Evolutionary conservation across 2,888 invertebrate genomes (phyloP), one percentile per base, ranked within the genome.

Genomic region (Hanleya hanleyi): DNA sequence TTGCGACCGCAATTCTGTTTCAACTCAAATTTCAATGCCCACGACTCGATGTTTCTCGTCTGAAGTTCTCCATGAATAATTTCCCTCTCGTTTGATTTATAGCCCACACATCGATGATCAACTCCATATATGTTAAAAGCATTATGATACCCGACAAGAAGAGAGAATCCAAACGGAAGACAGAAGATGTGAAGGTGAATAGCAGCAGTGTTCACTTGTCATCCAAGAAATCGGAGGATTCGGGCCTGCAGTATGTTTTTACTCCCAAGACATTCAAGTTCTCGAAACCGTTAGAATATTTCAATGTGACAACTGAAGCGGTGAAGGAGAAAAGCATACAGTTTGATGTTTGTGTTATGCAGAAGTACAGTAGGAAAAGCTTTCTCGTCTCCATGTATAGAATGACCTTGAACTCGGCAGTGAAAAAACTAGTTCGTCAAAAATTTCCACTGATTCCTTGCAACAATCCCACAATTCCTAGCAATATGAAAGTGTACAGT

Each of bases 51-150:
- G n/a, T n/a, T n/a, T n/a, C n/a, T n/a, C n/a, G n/a, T n/a, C n/a
- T n/a, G n/a, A n/a, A n/a, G n/a, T n/a, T n/a, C n/a, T n/a, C n/a
- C n/a, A n/a, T n/a, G n/a, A n/a, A n/a, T n/a, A n/a, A n/a, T n/a
- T n/a, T n/a, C 12, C 47, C 47, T 47, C 47, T 18, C 18, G 47
- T 12, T 18, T 47, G n/a, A n/a, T n/a, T 77, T 76, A 26, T 80
- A 88, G 87, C 86, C 33, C 83, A 85, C 47, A 84, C 83, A 5
- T 87, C 87, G 0, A 87, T 85, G 86, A 88, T 89, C 68, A 82
- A 83, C 73, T 80, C 86, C 7, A 82, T 89, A 35, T 89, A 85
- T 76, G 84, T 88, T 22, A 83, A 86, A 73, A 81, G 83, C 50
- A 85, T 84, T 80, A 78, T 89, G 15, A 81, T 82, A 51, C 89